Evolutionary conservation across 2,797 vertebrate genomes (phyloP), one percentile per base, ranked within the genome.

Genomic region (Myioborus miniatus): DNA sequence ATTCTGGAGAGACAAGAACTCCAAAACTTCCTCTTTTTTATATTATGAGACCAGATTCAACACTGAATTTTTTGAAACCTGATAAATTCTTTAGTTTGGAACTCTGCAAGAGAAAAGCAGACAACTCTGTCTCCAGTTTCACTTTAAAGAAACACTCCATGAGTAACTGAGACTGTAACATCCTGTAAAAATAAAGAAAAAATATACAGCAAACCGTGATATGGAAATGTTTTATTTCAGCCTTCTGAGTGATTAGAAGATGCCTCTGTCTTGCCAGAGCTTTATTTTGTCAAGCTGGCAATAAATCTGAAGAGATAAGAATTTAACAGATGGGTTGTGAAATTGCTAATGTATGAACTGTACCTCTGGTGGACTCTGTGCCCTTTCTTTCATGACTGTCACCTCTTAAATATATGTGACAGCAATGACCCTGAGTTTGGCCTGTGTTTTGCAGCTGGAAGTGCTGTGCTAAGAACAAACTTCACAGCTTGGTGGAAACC

Each of bases 401-500:
- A 93, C 75, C 68, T 89, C 78, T 83, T 93, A 93, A 95, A 79
- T 77, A 34, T 15, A 50, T 78, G 44, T 96, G 91, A 86, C 74
- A 93, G 94, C 83, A 79, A 22, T 80, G 89, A 90, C 80, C 87
- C 90, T 71, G 88, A 59, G 59, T 69, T 74, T 91, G 77, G 36
- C 81, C 85, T 41, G 34, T 81, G 81, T 56, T 90, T 91, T 91
- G 78, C 92, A 95, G 75, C 79, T 90, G 53, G 65, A 95, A 93
- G n/a, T 78, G 78, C 83, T 91, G 92, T 62, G 85, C 52, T 85
- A 85, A 71, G 83, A 93, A 56, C 74, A 92, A 89, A 67, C 41
- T 93, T 93, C 82, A 82, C 87, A 94, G 80, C 63, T 83, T 72
- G 56, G 74, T 89, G 24, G 55, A 89, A 93, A 21, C 41, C 37